These are phyloP conservation scores for Pandemis heparana DNA, from an alignment of 2,888 invertebrate species.

Conservation along the genomic window DNA sequence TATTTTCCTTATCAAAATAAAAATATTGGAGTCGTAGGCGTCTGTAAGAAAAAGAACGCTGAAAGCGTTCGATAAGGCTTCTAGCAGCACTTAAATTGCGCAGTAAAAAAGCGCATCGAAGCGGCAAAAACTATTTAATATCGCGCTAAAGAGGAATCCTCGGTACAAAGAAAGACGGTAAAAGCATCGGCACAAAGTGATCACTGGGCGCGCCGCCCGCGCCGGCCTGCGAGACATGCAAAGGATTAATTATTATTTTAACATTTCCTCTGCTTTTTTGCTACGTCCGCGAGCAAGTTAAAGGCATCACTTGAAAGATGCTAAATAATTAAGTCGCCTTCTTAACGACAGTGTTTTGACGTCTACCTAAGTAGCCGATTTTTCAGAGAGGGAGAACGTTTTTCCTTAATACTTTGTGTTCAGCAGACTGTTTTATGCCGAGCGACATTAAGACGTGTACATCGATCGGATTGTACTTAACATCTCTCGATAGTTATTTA, in stretches of 20 bases:
- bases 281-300: slow-evolving; percentile 75
- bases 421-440: slow-evolving; percentile 43
- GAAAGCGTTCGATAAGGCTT: slow-evolving; percentile 54
- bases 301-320: slow-evolving; percentile 83
- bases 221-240: slow-evolving; percentile 55
- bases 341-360: slow-evolving; percentile 76
- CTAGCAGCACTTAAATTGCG: slow-evolving; percentile 55
- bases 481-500: slow-evolving; percentile 17
- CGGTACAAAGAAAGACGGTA: slow-evolving; percentile 70
- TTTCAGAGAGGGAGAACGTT: slow-evolving; percentile 58
- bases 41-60: slow-evolving; percentile 44
- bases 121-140: slow-evolving; percentile 83
- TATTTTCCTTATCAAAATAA: slow-evolving; percentile 24
- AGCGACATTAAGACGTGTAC: slow-evolving; percentile 44
- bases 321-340: slow-evolving; percentile 82
- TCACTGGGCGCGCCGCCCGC: slow-evolving; percentile 54
- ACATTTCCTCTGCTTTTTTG: slow-evolving; percentile 81
- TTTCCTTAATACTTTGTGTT: slow-evolving; percentile 53
- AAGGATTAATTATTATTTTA: slow-evolving; percentile 86
- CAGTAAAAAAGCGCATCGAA: slow-evolving; percentile 71
- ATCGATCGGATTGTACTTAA: slow-evolving; percentile 31
- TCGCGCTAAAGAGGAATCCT: slow-evolving; percentile 67
- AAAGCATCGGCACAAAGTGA: slow-evolving; percentile 75
- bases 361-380: slow-evolving; percentile 67
- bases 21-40: slow-evolving; percentile 32